Evolutionary conservation across 2,113 vertebrate genomes (phyloP).

Genomic region (Rhombomys opimus): DNA sequence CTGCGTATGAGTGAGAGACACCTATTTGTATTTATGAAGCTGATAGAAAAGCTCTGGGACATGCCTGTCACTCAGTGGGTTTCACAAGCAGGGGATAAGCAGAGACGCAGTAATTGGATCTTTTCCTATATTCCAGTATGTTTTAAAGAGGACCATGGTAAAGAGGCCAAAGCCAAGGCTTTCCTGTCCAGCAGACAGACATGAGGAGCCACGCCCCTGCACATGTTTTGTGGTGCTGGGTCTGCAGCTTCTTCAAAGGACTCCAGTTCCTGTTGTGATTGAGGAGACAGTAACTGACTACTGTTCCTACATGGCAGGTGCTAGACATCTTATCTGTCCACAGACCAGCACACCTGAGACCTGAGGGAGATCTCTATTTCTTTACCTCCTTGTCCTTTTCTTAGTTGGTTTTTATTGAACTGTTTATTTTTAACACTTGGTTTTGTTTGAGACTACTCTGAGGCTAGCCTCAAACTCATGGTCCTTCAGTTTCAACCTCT

Average conservation of each 20-base stretch:
- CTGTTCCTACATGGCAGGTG: background rate
- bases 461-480: background rate
- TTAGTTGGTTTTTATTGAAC: background rate
- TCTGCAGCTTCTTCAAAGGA: background rate
- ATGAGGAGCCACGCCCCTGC: background rate
- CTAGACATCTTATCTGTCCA: background rate
- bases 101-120: background rate
- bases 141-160: background rate
- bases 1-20: too few species aligned
- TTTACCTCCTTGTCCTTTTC: background rate
- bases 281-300: background rate
- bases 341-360: background rate
- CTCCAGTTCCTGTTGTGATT: background rate
- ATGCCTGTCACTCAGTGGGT: background rate
- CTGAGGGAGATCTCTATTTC: accelerated
- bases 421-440: background rate
- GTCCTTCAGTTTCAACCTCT: background rate
- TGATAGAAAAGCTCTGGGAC: background rate
- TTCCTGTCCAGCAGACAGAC: background rate
- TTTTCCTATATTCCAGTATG: background rate
- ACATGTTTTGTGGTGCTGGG: background rate
- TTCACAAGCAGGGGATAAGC: background rate
- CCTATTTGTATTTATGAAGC: background rate
- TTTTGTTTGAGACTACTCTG: background rate
- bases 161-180: background rate